Percentiles rank a stretch among this genome's conserved stretches.
These are phyloP conservation scores for Ceyx cyanopectus DNA, from an alignment of 2,113 vertebrate genomes.

Conservation along the genomic window DNA sequence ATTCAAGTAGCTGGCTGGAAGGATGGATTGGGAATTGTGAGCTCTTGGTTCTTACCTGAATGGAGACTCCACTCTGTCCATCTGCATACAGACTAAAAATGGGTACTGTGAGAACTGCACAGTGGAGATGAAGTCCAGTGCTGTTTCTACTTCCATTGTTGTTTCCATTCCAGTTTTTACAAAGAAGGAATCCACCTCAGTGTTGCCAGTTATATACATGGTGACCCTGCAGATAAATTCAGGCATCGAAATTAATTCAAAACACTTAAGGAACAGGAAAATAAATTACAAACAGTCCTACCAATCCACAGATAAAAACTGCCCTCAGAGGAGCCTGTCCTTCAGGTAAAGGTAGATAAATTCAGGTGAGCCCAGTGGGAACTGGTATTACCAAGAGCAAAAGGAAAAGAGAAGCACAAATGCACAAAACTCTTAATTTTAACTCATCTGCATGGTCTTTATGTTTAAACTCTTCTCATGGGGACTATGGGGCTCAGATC, in stretches of 20 bases:
- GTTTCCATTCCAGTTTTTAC: constrained; percentile 87
- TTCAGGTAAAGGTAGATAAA: not conserved
- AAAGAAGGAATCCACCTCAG: constrained; percentile 90
- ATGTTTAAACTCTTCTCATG: not conserved
- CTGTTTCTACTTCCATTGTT: constrained; percentile 84
- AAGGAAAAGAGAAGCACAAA: not conserved
- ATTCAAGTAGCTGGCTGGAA: not conserved
- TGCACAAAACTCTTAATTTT: not conserved
- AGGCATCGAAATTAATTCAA: not conserved
- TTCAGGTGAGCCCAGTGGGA: not conserved
- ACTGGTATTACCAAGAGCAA: not conserved
- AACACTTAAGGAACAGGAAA: not conserved
- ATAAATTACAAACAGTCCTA: not conserved
- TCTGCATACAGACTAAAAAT: constrained; percentile 96
- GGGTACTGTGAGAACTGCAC: constrained; percentile 98
- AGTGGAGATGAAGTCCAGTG: constrained; percentile 91
- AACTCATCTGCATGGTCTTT: not conserved
- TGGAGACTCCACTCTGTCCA: constrained; percentile 89
- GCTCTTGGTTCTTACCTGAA: constrained; percentile 82
- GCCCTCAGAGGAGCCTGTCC: not conserved
- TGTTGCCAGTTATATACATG: constrained; percentile 80
- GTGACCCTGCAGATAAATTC: constrained; percentile 81
- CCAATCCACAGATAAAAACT: not conserved
- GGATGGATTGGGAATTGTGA: not conserved
- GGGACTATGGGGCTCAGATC: not conserved